Evolutionary conservation across 2,888 invertebrate genomes (phyloP), one percentile per base, ranked within the genome.

Genomic region (Mellilla xanthometata): DNA sequence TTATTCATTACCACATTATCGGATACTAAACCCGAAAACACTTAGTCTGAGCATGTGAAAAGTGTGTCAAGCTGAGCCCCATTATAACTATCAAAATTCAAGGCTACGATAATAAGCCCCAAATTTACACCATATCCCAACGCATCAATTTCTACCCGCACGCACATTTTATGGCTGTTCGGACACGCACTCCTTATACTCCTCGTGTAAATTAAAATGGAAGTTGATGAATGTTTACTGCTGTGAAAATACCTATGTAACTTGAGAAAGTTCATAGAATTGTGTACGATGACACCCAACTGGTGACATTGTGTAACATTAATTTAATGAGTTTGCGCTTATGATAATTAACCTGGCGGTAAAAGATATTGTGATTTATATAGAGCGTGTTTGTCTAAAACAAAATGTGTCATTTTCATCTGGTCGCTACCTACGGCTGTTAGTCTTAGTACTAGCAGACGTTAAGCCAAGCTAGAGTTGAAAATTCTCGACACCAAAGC

Each of bases 101-200:
- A 77, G 76, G 78, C 68, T 68, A 68, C 72, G 62, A 68, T 73
- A 76, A 79, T 78, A 76, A 77, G 74, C 66, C 67, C 64, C 72
- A 79, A 79, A 80, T 81, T 74, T 78, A 80, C 78, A 72, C 75
- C 71, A 69, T 70, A 72, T 74, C 72, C 72, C 65, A 67, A 72
- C 72, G 72, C 80, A 80, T 79, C 76, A 71, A 77, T 78, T 78
- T 72, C 62, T 62, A 72, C 57, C 64, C 67, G 60, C 80, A 80
- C 81, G 77, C 80, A 76, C 72, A 75, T 77, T 79, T 78, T 76
- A 79, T 72, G 64, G 68, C 72, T 67, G 62, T 70, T 73, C 67
- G 64, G 73, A 73, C 79, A 81, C 79, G 80, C 81, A 77, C 74
- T 76, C 63, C 66, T 68, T 71, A 68, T 66, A 71, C 68, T 73